A percentile compares a stretch with the other conserved stretches of the same genome.
Evolutionary conservation across 2,113 vertebrate species (phyloP).

Genomic region (Callocephalon fimbriatum): DNA sequence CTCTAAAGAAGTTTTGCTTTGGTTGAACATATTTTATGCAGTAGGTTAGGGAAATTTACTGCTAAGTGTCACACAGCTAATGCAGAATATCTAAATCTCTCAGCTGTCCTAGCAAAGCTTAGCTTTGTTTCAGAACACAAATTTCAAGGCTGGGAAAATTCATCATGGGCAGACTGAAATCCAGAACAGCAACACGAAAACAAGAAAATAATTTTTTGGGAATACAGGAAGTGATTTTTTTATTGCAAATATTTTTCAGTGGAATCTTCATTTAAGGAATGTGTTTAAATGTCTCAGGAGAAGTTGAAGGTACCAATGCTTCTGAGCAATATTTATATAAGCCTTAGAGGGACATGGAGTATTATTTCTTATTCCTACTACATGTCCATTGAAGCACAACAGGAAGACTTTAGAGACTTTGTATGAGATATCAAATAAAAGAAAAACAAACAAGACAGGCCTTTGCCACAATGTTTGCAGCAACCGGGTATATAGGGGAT

Average conservation of each 20-base stretch:
- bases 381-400: background rate
- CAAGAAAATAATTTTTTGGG: background rate
- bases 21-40: background rate
- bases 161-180: background rate
- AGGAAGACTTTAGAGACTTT: background rate
- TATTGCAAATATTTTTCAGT: background rate
- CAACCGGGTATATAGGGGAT: accelerated
- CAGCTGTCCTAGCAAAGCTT: background rate
- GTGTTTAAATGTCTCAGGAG: background rate
- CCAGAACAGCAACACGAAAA: background rate
- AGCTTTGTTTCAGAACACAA: background rate
- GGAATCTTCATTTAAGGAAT: background rate
- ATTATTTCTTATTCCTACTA: background rate
- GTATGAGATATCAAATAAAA: background rate
- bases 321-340: background rate
- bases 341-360: background rate
- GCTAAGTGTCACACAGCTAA: background rate
- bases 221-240: background rate
- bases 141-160: background rate
- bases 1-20: background rate
- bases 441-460: background rate
- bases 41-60: background rate
- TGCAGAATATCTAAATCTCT: background rate
- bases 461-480: background rate
- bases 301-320: background rate